phyloP scores from a whole-genome alignment of 37 sponge, comb jelly and placozoan species.

The Mnemiopsis leidyi region DNA sequence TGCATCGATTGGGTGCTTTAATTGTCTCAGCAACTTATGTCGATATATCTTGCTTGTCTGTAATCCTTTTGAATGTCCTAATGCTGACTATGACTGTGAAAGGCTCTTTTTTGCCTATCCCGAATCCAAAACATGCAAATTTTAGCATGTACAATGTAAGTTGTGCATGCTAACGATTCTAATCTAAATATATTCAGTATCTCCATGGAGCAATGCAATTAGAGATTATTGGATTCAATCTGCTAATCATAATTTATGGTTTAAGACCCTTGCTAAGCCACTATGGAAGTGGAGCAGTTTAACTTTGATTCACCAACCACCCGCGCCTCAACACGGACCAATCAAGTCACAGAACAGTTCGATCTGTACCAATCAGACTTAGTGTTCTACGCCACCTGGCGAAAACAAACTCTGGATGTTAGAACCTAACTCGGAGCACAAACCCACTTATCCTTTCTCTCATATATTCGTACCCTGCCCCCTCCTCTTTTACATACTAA shows the following conservation, averaged over 20 bases:
- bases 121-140: too few relatives aligned
- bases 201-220: background rate
- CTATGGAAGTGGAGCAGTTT: background rate
- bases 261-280: background rate
- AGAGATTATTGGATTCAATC: background rate
- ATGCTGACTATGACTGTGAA: too few relatives aligned
- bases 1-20: too few relatives aligned
- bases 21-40: too few relatives aligned
- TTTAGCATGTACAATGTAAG: too few relatives aligned
- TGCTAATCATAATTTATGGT: background rate
- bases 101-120: too few relatives aligned
- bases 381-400: background rate
- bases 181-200: background rate
- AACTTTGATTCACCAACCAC: background rate
- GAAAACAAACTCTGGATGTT: too few relatives aligned
- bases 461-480: background rate
- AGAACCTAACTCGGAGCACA: background rate
- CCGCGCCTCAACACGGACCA: background rate
- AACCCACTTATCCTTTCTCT: background rate
- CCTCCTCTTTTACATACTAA: background rate
- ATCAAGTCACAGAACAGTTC: background rate
- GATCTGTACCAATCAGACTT: background rate
- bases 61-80: too few relatives aligned
- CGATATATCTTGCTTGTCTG: too few relatives aligned
- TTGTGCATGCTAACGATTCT: too few relatives aligned